These are phyloP conservation scores for Esox lucius DNA, from an alignment of 2,797 vertebrate genomes.

Conservation along the genomic window DNA sequence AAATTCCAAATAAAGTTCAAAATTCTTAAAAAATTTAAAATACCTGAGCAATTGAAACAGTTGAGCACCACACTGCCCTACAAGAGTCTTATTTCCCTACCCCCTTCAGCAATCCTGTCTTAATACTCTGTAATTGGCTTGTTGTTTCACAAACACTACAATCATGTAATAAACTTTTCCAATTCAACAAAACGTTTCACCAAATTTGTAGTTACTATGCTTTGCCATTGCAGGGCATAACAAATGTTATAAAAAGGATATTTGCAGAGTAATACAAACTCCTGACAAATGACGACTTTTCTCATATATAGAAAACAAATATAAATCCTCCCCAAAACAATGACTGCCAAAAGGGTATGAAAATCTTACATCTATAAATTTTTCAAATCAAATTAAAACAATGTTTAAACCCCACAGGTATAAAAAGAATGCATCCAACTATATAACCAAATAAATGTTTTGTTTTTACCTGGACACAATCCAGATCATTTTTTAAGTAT, in stretches of 20 bases:
- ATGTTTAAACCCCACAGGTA: not conserved
- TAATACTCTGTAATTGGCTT: no score
- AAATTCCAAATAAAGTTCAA: no score
- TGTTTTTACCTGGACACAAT: constrained; percentile 4
- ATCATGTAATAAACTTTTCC: no score
- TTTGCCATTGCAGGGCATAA: no score
- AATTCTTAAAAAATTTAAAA: constrained; percentile 37
- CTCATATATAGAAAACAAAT: not conserved
- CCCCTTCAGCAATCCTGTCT: no score
- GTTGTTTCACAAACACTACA: no score
- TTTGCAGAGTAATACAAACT: constrained; percentile 51
- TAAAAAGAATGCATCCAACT: not conserved
- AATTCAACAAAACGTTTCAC: no score
- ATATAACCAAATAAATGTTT: not conserved
- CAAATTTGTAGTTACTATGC: no score
- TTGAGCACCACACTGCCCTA: constrained; percentile 44
- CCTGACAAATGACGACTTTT: constrained; percentile 8
- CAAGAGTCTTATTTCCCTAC: no score
- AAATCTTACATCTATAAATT: not conserved
- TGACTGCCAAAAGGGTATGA: no score
- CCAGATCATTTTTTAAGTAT: not conserved
- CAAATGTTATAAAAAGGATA: constrained; percentile 6
- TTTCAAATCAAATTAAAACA: not conserved
- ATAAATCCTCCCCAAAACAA: not conserved
- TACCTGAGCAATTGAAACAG: constrained; percentile 56